Conservation (phyloP, 2,797 vertebrate genomes). For the Amblyraja radiata region DNA sequence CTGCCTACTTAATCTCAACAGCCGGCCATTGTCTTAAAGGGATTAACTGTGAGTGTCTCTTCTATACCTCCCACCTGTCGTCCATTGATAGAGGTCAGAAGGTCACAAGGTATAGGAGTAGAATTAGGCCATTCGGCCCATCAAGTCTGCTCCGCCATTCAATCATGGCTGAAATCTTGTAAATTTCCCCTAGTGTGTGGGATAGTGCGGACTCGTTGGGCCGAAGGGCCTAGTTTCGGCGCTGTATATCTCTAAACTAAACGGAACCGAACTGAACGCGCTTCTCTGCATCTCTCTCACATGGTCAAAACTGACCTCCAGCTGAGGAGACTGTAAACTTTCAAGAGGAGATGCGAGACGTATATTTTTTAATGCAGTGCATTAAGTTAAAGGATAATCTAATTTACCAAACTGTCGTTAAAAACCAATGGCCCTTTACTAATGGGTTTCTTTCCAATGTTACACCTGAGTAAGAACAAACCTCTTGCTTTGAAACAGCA, state of each 20-base stretch:
- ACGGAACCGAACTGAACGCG: too few species aligned
- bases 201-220: too few species aligned
- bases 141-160: too few species aligned
- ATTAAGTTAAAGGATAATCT: not conserved
- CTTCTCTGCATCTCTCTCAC: not conserved
- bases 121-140: too few species aligned
- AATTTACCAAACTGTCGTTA: not conserved
- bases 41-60: not conserved
- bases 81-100: not conserved
- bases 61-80: not conserved
- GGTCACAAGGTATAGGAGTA: too few species aligned
- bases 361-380: not conserved
- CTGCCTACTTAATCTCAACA: not conserved
- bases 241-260: too few species aligned
- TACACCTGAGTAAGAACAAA: not conserved
- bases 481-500: not conserved
- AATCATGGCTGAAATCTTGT: too few species aligned
- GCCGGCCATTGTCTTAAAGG: not conserved
- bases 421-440: not conserved
- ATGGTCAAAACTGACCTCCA: not conserved
- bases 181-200: not conserved
- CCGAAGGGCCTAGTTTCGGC: too few species aligned
- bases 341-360: not conserved
- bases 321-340: not conserved
- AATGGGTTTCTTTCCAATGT: not conserved